phyloP scores from a whole-genome alignment of 2,113 vertebrate genomes.

The Nycticryphes semicollaris region DNA sequence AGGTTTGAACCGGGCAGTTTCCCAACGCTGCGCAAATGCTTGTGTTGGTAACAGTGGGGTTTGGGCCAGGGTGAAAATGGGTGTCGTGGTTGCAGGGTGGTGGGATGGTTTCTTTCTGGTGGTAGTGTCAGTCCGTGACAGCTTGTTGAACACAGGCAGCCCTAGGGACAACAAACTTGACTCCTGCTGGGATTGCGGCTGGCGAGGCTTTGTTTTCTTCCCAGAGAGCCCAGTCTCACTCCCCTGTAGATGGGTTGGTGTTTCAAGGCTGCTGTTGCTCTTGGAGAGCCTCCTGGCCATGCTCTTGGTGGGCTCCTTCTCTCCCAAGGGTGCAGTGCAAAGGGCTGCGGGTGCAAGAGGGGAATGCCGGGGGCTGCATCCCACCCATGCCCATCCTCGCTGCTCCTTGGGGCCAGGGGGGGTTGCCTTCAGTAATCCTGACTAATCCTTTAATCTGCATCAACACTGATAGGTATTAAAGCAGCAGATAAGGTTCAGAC shows the following conservation, averaged over 20 bases:
- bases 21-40: background rate
- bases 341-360: background rate
- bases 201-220: background rate
- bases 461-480: constrained; percentile 61
- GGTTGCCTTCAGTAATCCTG: constrained; percentile 42
- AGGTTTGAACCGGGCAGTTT: background rate
- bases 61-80: background rate
- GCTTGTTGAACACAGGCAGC: background rate
- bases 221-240: rapidly evolving
- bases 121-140: background rate
- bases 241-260: rapidly evolving
- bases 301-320: background rate
- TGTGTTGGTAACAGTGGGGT: background rate
- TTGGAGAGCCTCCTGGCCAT: background rate
- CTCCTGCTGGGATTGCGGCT: background rate
- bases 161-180: background rate
- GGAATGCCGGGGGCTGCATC: background rate
- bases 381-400: background rate
- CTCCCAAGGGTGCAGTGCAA: background rate
- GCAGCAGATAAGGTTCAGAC: constrained; percentile 55
- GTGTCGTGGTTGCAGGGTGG: rapidly evolving
- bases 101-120: background rate
- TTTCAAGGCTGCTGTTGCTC: rapidly evolving
- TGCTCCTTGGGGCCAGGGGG: background rate
- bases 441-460: constrained; percentile 62